Percentiles rank a stretch among this genome's conserved stretches.
Evolutionary conservation across 2,113 vertebrate species (phyloP).

Genomic region (Alexandromys fortis): DNA sequence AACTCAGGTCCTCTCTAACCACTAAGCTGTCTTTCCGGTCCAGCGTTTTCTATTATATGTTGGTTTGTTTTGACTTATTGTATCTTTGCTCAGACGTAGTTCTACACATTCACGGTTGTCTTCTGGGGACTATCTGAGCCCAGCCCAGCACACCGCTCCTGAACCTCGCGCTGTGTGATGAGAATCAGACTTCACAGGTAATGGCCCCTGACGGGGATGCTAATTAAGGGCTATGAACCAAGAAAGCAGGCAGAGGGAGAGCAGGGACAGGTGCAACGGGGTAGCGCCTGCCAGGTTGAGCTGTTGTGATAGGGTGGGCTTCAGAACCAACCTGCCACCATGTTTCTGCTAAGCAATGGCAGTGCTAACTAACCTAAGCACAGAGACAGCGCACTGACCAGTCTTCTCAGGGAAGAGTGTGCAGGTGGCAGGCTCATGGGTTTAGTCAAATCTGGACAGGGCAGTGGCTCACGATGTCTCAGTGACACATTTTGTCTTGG

Average conservation of each 20-base stretch:
- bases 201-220: background rate
- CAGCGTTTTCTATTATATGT: background rate
- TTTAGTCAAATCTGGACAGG: background rate
- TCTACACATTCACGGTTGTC: background rate
- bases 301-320: fast-evolving
- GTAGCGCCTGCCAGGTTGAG: background rate
- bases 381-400: fast-evolving
- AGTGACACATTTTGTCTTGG: background rate
- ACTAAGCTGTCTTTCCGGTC: too few relatives aligned
- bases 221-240: background rate
- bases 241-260: background rate
- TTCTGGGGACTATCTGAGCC: background rate
- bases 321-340: background rate
- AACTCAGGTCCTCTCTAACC: background rate
- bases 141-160: background rate
- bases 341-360: fast-evolving
- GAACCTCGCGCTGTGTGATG: background rate
- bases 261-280: background rate
- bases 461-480: background rate
- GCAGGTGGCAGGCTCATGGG: background rate
- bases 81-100: background rate
- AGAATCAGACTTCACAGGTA: background rate
- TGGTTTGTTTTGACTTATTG: background rate
- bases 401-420: background rate
- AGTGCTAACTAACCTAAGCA: fast-evolving